Evolutionary conservation across 2,113 vertebrate genomes (phyloP).

Genomic region (Ciconia maguari): DNA sequence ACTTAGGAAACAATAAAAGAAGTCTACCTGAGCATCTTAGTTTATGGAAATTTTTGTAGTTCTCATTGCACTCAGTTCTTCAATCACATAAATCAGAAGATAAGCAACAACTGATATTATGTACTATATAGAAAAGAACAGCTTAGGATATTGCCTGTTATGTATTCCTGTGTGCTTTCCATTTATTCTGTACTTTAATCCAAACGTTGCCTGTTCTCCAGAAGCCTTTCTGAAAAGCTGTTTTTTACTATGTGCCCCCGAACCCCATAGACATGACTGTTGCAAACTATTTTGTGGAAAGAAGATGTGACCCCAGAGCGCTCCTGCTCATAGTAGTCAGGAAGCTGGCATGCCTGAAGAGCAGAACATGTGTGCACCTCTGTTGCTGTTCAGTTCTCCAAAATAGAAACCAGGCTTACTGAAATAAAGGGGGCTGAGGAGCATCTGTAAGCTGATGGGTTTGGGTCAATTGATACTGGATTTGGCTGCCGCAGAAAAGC

Average conservation of each 20-base stretch:
- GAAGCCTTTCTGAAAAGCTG: background rate
- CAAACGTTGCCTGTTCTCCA: background rate
- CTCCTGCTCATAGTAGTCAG: background rate
- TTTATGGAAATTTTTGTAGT: background rate
- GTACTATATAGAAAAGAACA: background rate
- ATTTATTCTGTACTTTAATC: background rate
- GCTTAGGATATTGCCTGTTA: background rate
- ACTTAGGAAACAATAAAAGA: background rate
- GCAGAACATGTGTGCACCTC: background rate
- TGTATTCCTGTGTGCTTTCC: background rate
- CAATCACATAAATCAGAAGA: background rate
- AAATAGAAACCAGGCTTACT: constrained; percentile 13
- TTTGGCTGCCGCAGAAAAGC: constrained; percentile 12
- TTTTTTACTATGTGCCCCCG: background rate
- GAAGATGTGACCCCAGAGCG: background rate
- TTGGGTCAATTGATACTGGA: background rate
- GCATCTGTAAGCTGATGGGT: background rate
- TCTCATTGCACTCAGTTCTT: background rate
- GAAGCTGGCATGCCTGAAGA: background rate
- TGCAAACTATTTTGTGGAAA: background rate
- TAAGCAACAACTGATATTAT: background rate
- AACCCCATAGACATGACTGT: background rate
- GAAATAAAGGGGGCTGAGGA: background rate
- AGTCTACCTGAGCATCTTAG: background rate
- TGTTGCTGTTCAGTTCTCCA: background rate